Conservation (phyloP, 2,888 invertebrate species). For the Choreutis nemorana region DNA sequence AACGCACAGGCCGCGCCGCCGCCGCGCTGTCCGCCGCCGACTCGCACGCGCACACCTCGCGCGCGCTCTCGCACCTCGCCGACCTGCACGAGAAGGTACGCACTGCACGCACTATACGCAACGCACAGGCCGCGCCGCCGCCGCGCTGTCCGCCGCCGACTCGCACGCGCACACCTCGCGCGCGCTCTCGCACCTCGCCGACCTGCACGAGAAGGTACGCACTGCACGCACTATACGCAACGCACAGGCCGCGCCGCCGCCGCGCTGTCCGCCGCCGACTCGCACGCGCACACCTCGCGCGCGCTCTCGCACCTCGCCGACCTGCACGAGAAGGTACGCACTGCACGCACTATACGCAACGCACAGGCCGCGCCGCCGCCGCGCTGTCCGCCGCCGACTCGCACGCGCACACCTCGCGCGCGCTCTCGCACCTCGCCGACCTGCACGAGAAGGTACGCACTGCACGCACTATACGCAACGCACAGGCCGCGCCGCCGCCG, state of each 20-base stretch:
- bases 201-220: constrained; percentile 65
- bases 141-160: constrained; percentile 87
- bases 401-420: constrained; percentile 88
- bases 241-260: constrained; percentile 89
- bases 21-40: constrained; percentile 89
- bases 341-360: too few relatives aligned
- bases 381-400: constrained; percentile 90
- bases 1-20: constrained; percentile 87
- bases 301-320: constrained; percentile 91
- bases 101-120: too few relatives aligned
- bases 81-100: constrained; percentile 69
- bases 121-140: constrained; percentile 87
- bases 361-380: constrained; percentile 88
- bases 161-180: constrained; percentile 91
- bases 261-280: constrained; percentile 87
- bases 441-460: constrained; percentile 58
- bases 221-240: too few relatives aligned
- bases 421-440: constrained; percentile 88
- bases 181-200: constrained; percentile 88
- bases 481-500: constrained; percentile 86
- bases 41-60: constrained; percentile 89
- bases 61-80: constrained; percentile 88
- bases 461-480: too few relatives aligned
- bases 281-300: constrained; percentile 89
- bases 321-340: constrained; percentile 58